Evolutionary conservation across 2,888 invertebrate genomes (phyloP), one percentile per base, ranked within the genome.

Genomic region (Tetanocera ferruginea): DNA sequence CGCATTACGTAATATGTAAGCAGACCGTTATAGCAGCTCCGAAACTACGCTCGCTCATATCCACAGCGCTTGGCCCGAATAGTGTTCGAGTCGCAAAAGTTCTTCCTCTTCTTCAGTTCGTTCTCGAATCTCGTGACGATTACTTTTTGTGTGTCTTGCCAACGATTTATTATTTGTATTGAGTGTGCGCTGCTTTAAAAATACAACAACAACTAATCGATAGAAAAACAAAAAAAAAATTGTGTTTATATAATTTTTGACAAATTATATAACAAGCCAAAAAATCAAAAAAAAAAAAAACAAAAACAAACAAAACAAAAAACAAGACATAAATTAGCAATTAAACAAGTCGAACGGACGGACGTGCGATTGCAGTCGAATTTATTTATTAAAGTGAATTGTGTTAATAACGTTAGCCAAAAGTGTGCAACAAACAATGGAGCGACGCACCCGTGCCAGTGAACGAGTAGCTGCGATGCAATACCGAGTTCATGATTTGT

Each of bases 21-120:
- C 77, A 34, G 55, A 67, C 62, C 75, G 75, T 75, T 75, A 75
- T 62, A 43, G 60, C 72, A 49, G 75, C 67, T 52, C 67, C 55
- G 25, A 72, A 25, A 19, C 14, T 17, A 17, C 43, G 25, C 31
- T 23, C 34, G 60, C 43, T 43, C 43, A 43, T 43, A 43, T 43
- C 43, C 43, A 43, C 73, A 75, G 67, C 34, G 23, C 49, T 17
- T 51, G 28, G 66, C 67, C 67, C 75, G 67, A 23, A 67, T 64
- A 34, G 55, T 55, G 19, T 19, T 37, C 75, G 49, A 67, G 55
- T 67, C 55, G 34, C 19, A 66, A 43, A 62, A 23, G 25, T 67
- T 67, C 67, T 67, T 34, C 43, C 37, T 66, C 66, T 66, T 37
- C 23, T 34, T 67, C 43, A 67, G 67, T 67, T 67, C 19, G 67